Conservation (phyloP, 2,888 invertebrate genomes). For the Xestia c-nigrum region DNA sequence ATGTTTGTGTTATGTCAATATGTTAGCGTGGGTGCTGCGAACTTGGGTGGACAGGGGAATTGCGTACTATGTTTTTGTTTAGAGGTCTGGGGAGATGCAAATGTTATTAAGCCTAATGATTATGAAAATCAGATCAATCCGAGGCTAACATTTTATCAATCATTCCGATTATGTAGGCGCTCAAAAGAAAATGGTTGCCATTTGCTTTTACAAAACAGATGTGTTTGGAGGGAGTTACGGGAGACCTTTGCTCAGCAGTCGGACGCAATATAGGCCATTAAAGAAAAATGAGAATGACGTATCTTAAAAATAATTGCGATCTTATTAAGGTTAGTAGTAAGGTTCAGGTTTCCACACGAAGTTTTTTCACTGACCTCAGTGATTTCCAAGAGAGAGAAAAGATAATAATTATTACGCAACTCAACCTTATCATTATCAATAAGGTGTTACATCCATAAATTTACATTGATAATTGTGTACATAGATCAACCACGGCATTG, state of each 20-base stretch:
- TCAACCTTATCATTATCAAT: background rate
- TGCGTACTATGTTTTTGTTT: conserved; percentile 15
- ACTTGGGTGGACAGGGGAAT: conserved; percentile 44
- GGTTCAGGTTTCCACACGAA: no score
- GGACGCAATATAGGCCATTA: no score
- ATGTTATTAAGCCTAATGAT: background rate
- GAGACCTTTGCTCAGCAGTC: no score
- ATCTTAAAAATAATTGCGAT: no score
- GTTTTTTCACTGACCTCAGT: no score
- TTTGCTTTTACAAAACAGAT: background rate
- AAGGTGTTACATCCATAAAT: background rate
- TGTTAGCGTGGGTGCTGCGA: conserved; percentile 51
- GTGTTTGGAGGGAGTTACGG: no score
- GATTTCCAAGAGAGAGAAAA: no score
- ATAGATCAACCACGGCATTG: no score
- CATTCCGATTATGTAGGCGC: background rate
- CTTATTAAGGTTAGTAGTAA: no score
- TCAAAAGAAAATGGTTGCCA: background rate
- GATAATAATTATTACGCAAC: background rate
- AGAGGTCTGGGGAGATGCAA: conserved; percentile 13
- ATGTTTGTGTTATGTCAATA: conserved; percentile 72
- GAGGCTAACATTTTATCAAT: background rate
- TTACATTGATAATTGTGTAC: no score
- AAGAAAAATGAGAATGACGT: no score
- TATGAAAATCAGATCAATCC: background rate